Evolutionary conservation across 1,140 invertebrate genomes (phyloP).

Genomic region (Anadara kagoshimensis): DNA sequence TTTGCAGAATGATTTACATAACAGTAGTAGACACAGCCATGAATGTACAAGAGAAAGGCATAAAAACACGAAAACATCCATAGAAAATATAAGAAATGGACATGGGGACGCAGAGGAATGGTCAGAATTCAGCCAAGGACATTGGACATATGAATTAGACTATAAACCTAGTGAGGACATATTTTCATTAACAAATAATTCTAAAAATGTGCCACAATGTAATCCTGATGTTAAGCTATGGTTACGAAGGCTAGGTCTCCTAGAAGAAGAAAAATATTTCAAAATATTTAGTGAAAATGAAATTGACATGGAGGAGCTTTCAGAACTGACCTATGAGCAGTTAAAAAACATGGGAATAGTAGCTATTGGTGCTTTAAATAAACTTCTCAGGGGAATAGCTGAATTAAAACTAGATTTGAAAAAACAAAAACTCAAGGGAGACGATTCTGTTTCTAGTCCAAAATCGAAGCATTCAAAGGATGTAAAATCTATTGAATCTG

Average conservation of each 20-base stretch:
- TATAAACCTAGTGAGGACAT: too few species aligned
- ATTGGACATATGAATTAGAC: too few species aligned
- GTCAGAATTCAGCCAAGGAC: too few species aligned
- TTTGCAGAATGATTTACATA: too few species aligned
- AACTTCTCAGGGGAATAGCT: constrained; percentile 60
- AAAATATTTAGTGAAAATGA: constrained; percentile 64
- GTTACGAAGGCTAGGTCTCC: constrained; percentile 54
- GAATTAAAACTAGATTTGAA: constrained; percentile 37
- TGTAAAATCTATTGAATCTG: too few species aligned
- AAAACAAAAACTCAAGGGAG: not conserved
- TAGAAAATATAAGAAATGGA: too few species aligned
- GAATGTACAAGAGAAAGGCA: not conserved
- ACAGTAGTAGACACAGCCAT: not conserved
- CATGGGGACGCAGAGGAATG: too few species aligned
- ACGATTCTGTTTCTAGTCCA: not conserved
- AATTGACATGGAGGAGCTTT: constrained; percentile 59
- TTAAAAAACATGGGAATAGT: constrained; percentile 65
- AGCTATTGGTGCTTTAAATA: constrained; percentile 62
- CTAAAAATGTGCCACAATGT: constrained; percentile 31
- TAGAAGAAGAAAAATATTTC: constrained; percentile 57
- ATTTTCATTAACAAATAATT: too few species aligned
- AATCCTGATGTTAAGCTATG: constrained; percentile 59
- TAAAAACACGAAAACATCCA: not conserved
- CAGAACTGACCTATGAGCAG: constrained; percentile 50
- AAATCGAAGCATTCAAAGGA: too few species aligned